phyloP scores from a whole-genome alignment of 2,888 invertebrate genomes.

The Icerya purchasi region DNA sequence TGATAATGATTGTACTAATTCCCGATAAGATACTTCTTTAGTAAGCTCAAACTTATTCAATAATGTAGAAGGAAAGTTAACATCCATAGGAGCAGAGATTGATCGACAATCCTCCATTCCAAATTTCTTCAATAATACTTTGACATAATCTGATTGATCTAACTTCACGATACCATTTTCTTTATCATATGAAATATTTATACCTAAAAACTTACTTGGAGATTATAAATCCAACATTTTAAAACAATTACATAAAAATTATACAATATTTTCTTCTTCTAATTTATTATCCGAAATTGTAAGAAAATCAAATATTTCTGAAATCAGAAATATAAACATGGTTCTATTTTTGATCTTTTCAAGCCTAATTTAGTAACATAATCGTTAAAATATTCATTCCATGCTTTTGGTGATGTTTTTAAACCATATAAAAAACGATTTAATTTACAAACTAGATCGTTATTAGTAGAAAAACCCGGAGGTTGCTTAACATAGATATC shows the following conservation, averaged over 20 bases:
- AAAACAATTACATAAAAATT: background rate
- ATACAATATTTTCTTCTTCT: background rate
- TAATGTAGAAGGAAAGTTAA: background rate
- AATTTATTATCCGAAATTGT: background rate
- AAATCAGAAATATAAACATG: background rate
- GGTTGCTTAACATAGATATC: background rate
- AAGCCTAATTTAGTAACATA: background rate
- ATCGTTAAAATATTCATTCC: background rate
- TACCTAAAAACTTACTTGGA: background rate
- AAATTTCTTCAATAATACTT: background rate
- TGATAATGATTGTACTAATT: background rate
- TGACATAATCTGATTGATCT: background rate
- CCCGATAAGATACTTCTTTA: background rate
- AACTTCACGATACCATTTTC: background rate
- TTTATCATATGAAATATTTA: background rate
- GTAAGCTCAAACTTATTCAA: background rate
- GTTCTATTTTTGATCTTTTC: background rate
- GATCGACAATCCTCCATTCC: background rate
- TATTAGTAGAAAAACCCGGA: background rate
- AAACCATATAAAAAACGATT: background rate
- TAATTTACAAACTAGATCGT: background rate
- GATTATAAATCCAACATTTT: background rate
- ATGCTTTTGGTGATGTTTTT: background rate
- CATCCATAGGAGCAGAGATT: background rate
- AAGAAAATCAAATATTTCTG: background rate